phyloP scores from a whole-genome alignment of 2,888 invertebrate species.

The Drosophila testacea region DNA sequence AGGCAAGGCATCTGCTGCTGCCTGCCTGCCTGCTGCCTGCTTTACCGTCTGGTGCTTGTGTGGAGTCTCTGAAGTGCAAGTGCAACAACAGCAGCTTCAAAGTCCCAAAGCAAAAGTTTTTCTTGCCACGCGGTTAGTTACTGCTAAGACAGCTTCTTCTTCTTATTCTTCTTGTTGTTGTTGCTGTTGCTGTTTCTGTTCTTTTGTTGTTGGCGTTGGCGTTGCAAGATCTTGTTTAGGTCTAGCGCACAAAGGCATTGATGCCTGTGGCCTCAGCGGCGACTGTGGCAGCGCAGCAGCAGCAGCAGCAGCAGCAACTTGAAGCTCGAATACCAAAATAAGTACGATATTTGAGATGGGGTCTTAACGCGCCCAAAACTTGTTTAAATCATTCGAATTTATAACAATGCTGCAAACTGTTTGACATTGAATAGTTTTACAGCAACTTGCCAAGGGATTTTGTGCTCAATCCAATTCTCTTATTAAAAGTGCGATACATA shows the following conservation, averaged over 20 bases:
- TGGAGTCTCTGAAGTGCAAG: constrained; percentile 78
- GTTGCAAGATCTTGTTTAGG: constrained; percentile 59
- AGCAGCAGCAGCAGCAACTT: constrained; percentile 34
- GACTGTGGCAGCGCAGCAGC: constrained; percentile 32
- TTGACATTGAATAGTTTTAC: constrained; percentile 36
- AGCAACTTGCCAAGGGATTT: constrained; percentile 3
- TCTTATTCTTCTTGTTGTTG: constrained; percentile 6
- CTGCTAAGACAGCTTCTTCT: constrained; percentile 41
- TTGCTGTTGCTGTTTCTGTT: neutral
- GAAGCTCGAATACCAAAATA: constrained; percentile 31
- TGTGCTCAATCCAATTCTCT: neutral
- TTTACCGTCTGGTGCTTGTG: constrained; percentile 58
- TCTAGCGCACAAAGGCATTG: constrained; percentile 60
- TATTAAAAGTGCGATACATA: neutral
- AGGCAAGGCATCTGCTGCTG: constrained; percentile 41
- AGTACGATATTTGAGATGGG: constrained; percentile 34
- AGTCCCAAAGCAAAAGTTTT: constrained; percentile 79
- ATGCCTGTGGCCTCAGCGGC: constrained; percentile 47
- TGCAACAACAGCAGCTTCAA: constrained; percentile 58
- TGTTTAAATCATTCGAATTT: constrained; percentile 38
- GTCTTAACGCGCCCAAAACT: constrained; percentile 45
- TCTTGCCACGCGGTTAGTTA: constrained; percentile 76
- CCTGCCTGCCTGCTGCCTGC: constrained; percentile 11
- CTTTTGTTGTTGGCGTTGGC: constrained; percentile 15
- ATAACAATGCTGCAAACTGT: constrained; percentile 29